phyloP scores from a whole-genome alignment of 2,113 vertebrate genomes.

The Pogonocichla stellata region DNA sequence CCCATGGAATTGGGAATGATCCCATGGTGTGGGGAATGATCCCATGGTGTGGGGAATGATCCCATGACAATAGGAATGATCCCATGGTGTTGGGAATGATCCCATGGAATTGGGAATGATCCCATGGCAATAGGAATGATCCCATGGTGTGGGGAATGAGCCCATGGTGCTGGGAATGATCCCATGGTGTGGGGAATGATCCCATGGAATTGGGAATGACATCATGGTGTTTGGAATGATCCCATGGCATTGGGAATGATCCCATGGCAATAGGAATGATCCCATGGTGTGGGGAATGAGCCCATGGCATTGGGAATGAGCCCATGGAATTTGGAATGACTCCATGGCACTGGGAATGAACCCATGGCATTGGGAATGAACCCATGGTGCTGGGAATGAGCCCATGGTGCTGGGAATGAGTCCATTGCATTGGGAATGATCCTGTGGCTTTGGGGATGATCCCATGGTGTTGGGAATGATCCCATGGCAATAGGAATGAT shows the following conservation, averaged over 20 bases:
- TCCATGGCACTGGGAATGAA: accelerated
- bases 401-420: accelerated
- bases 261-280: background rate
- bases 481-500: accelerated
- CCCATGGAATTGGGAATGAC: background rate
- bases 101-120: accelerated
- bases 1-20: accelerated
- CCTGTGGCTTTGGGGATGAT: accelerated
- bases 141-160: background rate
- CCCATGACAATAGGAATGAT: accelerated
- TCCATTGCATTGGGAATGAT: accelerated
- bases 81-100: accelerated
- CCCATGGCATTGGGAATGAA: accelerated
- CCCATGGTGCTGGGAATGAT: accelerated
- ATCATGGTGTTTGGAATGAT: accelerated
- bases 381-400: accelerated
- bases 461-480: accelerated
- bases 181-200: background rate
- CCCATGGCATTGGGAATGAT: accelerated
- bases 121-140: accelerated
- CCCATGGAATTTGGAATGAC: accelerated
- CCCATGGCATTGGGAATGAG: accelerated
- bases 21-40: accelerated
- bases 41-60: accelerated
- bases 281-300: accelerated